phyloP scores from a whole-genome alignment of 2,888 invertebrate species.

The Masnerella sp. region DNA sequence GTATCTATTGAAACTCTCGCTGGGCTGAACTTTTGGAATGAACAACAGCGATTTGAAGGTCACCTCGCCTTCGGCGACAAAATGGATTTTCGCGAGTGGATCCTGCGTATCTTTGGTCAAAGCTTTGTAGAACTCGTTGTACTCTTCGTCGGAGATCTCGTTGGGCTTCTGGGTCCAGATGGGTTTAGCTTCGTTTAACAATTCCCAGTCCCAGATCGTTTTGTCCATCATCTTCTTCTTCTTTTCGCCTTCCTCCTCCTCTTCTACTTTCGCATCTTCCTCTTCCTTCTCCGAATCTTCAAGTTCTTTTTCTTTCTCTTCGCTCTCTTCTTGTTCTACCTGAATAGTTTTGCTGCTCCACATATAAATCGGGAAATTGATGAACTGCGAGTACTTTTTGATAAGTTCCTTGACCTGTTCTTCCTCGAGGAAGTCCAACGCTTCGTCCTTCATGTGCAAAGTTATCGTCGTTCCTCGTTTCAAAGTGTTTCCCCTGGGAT shows the following conservation, averaged over 20 bases:
- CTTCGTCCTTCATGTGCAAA: constrained; percentile 97
- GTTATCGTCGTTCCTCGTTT: constrained; percentile 93
- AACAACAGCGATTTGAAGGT: constrained; percentile 98
- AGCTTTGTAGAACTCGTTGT: constrained; percentile 96
- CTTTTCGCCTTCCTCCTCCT: constrained; percentile 79
- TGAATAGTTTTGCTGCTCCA: constrained; percentile 85
- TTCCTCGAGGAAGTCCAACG: constrained; percentile 95
- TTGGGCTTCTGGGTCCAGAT: constrained; percentile 97
- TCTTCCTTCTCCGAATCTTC: constrained; percentile 77
- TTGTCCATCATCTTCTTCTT: constrained; percentile 93
- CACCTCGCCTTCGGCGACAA: constrained; percentile 99
- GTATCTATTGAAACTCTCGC: constrained; percentile 96
- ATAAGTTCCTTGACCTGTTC: constrained; percentile 94
- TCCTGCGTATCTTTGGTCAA: constrained; percentile 93
- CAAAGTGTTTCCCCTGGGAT: constrained; percentile 95
- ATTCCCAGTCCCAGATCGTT: constrained; percentile 98
- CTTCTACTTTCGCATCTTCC: constrained; percentile 77
- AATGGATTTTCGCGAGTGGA: constrained; percentile 93
- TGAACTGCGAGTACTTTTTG: constrained; percentile 99
- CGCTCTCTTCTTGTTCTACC: constrained; percentile 81
- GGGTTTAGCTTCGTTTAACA: constrained; percentile 97
- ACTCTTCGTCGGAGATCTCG: constrained; percentile 93
- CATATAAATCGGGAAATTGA: constrained; percentile 98
- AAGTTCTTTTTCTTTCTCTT: constrained; percentile 84
- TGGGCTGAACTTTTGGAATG: constrained; percentile 93